phyloP scores from a whole-genome alignment of 2,113 vertebrate genomes.

The Pipra filicauda region DNA sequence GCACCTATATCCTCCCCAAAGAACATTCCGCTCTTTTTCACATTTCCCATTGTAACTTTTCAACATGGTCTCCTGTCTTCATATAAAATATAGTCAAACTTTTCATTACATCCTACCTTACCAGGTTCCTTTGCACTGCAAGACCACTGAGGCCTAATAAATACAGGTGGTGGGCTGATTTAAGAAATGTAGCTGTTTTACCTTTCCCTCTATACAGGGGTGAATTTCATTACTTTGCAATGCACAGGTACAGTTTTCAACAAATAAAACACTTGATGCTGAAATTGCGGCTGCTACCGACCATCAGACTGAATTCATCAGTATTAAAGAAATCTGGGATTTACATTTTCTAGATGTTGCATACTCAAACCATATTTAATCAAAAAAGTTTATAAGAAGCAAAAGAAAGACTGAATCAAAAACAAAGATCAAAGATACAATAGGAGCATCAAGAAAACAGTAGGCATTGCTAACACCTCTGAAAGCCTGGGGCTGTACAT shows the following conservation, averaged over 20 bases:
- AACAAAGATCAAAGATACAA: background rate
- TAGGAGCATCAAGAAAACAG: background rate
- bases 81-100: background rate
- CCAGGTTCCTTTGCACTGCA: background rate
- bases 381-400: background rate
- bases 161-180: background rate
- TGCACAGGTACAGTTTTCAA: background rate
- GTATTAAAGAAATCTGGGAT: background rate
- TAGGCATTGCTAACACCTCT: background rate
- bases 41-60: background rate
- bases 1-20: background rate
- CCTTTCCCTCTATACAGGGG: background rate
- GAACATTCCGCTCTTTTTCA: background rate
- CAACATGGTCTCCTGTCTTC: background rate
- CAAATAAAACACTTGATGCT: background rate
- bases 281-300: background rate
- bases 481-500: background rate
- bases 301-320: background rate
- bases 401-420: background rate
- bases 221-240: background rate
- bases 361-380: background rate
- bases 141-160: background rate
- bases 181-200: background rate
- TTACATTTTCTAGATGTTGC: background rate
- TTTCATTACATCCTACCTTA: background rate